Percentiles rank a stretch among this genome's conserved stretches.
These are phyloP conservation scores for Brachyptera risi DNA, from an alignment of 2,888 invertebrate genomes.

Conservation along the genomic window DNA sequence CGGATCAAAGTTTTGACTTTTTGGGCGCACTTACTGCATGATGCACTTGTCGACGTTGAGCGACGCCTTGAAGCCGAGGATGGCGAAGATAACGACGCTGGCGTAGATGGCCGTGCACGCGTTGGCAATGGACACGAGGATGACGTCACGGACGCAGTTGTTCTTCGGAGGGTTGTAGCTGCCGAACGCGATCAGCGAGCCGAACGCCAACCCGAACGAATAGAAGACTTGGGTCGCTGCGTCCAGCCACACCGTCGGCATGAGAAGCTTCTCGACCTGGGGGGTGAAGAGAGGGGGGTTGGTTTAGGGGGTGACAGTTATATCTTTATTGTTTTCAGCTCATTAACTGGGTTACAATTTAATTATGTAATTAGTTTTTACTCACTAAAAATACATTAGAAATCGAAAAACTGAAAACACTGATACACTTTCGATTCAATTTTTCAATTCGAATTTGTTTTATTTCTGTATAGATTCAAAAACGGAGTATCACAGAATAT, in stretches of 20 bases:
- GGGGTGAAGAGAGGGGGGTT: too few species aligned
- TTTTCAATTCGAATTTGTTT: too few species aligned
- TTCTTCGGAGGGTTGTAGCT: conserved; percentile 94
- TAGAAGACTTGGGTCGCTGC: conserved; percentile 97
- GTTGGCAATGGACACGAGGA: conserved; percentile 87
- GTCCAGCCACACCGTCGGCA: conserved; percentile 91
- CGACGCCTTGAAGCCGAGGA: conserved; percentile 93
- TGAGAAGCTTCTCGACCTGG: conserved; percentile 76
- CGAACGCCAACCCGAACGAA: conserved; percentile 91
- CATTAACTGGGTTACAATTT: too few species aligned
- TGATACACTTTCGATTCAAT: too few species aligned
- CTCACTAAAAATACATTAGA: too few species aligned
- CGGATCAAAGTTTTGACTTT: too few species aligned
- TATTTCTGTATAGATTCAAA: too few species aligned
- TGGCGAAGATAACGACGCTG: conserved; percentile 90
- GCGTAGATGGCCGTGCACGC: conserved; percentile 93
- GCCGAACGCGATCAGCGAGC: conserved; percentile 91
- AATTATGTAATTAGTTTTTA: too few species aligned
- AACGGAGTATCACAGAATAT: too few species aligned
- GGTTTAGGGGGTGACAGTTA: too few species aligned
- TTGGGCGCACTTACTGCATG: conserved; percentile 59
- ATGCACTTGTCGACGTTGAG: conserved; percentile 83
- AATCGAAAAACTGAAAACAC: too few species aligned
- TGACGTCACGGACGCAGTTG: conserved; percentile 88
- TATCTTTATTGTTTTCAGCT: too few species aligned